A percentile compares a stretch with the other conserved stretches of the same genome.
These are phyloP conservation scores for Aradus depressus DNA, from an alignment of 2,888 invertebrate genomes.

Conservation along the genomic window DNA sequence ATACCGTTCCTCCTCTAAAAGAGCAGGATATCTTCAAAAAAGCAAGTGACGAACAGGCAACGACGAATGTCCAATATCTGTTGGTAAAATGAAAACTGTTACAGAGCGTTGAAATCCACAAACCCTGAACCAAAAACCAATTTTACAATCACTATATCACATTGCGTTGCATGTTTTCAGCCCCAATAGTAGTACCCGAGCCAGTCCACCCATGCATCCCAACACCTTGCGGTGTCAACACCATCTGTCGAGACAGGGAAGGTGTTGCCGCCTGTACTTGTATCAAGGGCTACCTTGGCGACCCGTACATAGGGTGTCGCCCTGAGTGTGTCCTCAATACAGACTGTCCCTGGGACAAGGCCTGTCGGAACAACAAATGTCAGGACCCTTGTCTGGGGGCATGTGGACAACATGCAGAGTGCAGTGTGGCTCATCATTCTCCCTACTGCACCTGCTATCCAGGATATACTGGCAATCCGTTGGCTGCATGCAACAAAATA, in stretches of 20 bases:
- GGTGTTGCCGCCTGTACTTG: constrained; percentile 61
- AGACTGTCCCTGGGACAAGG: constrained; percentile 50
- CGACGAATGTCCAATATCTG: too few relatives aligned
- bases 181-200: constrained; percentile 3
- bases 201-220: constrained; percentile 55
- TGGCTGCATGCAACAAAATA: constrained; percentile 46
- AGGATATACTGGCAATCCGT: constrained; percentile 67
- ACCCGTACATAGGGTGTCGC: constrained; percentile 65
- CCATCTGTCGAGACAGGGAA: constrained; percentile 59
- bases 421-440: constrained; percentile 68
- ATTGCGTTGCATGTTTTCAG: constrained; percentile 20
- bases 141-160: too few relatives aligned
- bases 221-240: constrained; percentile 68
- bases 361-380: constrained; percentile 68
- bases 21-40: too few relatives aligned
- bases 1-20: too few relatives aligned
- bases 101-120: too few relatives aligned
- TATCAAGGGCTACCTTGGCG: constrained; percentile 59
- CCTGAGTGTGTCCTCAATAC: constrained; percentile 69
- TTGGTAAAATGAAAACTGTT: too few relatives aligned
- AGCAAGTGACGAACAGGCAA: too few relatives aligned
- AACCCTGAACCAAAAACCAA: too few relatives aligned
- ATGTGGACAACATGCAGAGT: constrained; percentile 68
- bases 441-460: constrained; percentile 62
- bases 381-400: constrained; percentile 65